Conservation (phyloP, 1,140 invertebrate genomes). For the Drosophila cardini region DNA sequence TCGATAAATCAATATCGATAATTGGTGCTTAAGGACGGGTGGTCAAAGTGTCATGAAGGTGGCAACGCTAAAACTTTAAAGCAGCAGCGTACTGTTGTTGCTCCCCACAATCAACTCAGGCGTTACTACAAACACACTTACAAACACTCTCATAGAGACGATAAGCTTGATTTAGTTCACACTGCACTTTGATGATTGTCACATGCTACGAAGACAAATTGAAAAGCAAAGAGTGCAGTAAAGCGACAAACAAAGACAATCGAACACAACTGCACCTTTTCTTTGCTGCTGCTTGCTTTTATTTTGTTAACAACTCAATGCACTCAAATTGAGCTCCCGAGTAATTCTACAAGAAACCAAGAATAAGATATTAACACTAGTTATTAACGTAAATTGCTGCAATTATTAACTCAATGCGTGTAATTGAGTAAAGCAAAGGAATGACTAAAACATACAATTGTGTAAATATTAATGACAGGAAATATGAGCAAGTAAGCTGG, state of each 20-base stretch:
- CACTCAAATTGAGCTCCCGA: background rate
- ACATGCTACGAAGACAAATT: background rate
- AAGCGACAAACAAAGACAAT: background rate
- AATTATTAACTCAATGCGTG: slow-evolving; percentile 13
- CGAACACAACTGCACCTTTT: background rate
- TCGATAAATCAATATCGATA: background rate
- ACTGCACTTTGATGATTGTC: background rate
- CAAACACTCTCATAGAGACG: too few species aligned
- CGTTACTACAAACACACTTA: background rate
- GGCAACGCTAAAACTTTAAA: too few species aligned
- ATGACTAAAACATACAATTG: slow-evolving; percentile 42
- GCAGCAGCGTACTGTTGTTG: too few species aligned
- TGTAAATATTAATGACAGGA: slow-evolving; percentile 53
- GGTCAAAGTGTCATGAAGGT: background rate
- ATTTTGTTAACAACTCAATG: background rate
- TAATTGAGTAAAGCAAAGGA: slow-evolving; percentile 29
- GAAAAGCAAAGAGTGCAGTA: background rate
- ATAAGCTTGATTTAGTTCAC: too few species aligned
- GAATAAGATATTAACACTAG: background rate
- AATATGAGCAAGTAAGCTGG: slow-evolving; percentile 30
- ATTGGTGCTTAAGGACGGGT: background rate
- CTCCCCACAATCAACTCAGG: background rate
- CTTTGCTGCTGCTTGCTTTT: background rate
- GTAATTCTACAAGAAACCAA: background rate
- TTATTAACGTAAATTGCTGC: background rate